phyloP scores from a whole-genome alignment of 2,888 invertebrate genomes.

The Nematopogon swammerdamellus region DNA sequence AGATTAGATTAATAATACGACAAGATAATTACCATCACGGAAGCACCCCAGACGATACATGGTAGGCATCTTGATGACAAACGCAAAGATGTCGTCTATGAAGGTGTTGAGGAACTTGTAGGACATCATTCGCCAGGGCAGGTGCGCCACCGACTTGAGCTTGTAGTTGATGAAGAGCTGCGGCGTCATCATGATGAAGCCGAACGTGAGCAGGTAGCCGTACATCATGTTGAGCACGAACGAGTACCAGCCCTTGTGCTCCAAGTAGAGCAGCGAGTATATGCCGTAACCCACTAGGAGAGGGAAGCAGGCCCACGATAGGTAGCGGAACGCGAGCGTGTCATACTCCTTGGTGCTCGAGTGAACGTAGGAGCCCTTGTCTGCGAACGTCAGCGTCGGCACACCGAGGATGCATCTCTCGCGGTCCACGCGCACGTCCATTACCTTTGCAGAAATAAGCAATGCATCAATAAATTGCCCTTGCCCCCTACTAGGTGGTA shows the following conservation, averaged over 20 bases:
- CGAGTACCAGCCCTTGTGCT: slow-evolving; percentile 99
- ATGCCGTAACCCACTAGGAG: slow-evolving; percentile 89
- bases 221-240: slow-evolving; percentile 96
- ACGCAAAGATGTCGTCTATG: slow-evolving; percentile 99
- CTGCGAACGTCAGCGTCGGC: slow-evolving; percentile 77
- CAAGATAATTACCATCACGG: slow-evolving; percentile 75
- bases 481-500: too few species aligned
- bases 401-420: slow-evolving; percentile 75
- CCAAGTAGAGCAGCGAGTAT: slow-evolving; percentile 92
- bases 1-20: too few species aligned
- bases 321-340: slow-evolving; percentile 91
- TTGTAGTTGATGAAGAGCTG: slow-evolving; percentile 99
- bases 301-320: slow-evolving; percentile 96
- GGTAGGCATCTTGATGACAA: slow-evolving; percentile 99
- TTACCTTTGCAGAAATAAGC: slow-evolving; percentile 15
- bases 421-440: slow-evolving; percentile 74
- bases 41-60: slow-evolving; percentile 98
- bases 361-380: slow-evolving; percentile 95
- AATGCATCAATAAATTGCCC: too few species aligned
- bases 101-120: slow-evolving; percentile 99
- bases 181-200: slow-evolving; percentile 99
- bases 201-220: slow-evolving; percentile 96
- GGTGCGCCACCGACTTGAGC: slow-evolving; percentile 96
- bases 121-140: slow-evolving; percentile 99
- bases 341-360: slow-evolving; percentile 95